These are phyloP conservation scores for Macrotrachela quadricornifera DNA, from an alignment of 1,140 invertebrate species.

Conservation along the genomic window DNA sequence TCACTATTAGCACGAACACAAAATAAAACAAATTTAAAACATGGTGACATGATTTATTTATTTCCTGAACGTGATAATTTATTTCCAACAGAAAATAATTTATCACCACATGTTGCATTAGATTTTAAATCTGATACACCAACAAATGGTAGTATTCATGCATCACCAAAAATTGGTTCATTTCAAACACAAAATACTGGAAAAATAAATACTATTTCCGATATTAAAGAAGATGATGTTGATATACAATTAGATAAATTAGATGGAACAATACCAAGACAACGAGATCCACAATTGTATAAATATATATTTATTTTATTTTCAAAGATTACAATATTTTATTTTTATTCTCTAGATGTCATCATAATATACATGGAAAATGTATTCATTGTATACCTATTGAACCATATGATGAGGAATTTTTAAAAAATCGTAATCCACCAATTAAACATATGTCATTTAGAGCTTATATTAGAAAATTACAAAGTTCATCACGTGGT, in stretches of 20 bases:
- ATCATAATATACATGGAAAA: slow-evolving; percentile 26
- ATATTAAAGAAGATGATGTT: not conserved
- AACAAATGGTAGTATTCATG: too few species aligned
- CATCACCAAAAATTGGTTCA: too few species aligned
- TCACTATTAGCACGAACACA: not conserved
- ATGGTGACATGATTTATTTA: slow-evolving; percentile 6
- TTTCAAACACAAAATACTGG: too few species aligned
- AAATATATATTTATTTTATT: not conserved
- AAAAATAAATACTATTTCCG: too few species aligned
- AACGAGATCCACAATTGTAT: slow-evolving; percentile 3
- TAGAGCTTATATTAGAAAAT: slow-evolving; percentile 79
- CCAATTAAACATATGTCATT: slow-evolving; percentile 90
- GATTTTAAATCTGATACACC: not conserved
- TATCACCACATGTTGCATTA: not conserved
- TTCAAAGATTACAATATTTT: not conserved
- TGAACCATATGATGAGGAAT: slow-evolving; percentile 82
- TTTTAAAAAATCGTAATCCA: slow-evolving; percentile 57
- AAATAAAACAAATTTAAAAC: not conserved
- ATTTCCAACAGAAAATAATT: too few species aligned
- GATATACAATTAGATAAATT: slow-evolving; percentile 1
- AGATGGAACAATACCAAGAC: slow-evolving; percentile 1
- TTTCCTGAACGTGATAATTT: not conserved
- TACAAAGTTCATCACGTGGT: slow-evolving; percentile 40
- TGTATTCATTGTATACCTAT: slow-evolving; percentile 81
- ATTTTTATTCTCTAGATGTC: not conserved